Conservation (phyloP, 2,797 vertebrate genomes). For the Trachurus trachurus region DNA sequence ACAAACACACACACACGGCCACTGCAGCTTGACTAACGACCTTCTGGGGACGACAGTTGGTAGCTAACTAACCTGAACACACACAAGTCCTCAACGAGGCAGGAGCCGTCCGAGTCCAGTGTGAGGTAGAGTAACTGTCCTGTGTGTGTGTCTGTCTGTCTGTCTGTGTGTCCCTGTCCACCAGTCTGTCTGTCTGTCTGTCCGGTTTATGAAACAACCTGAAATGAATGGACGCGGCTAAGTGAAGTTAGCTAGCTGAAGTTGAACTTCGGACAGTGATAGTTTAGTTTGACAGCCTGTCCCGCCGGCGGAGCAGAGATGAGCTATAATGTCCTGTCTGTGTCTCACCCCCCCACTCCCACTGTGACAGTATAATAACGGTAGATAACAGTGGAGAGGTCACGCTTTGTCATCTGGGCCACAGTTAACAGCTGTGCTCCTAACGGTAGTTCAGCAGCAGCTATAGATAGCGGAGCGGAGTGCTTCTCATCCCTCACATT, state of each 20-base stretch:
- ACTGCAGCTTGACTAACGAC: neutral
- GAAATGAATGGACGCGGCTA: conserved; percentile 9
- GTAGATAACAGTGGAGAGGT: neutral
- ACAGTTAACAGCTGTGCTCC: neutral
- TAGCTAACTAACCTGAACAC: neutral
- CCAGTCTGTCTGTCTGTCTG: too few species aligned
- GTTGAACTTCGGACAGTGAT: conserved; percentile 10
- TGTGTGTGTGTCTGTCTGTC: neutral
- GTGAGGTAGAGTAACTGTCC: conserved; percentile 32
- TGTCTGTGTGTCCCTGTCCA: neutral
- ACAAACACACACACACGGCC: too few species aligned
- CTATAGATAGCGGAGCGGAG: neutral
- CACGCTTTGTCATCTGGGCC: neutral
- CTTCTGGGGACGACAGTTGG: neutral
- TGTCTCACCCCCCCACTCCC: too few species aligned
- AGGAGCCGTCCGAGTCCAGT: neutral
- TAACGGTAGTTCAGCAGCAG: too few species aligned
- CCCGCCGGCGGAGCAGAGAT: neutral
- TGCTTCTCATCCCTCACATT: neutral
- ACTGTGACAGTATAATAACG: neutral
- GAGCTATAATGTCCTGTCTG: neutral
- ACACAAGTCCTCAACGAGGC: neutral
- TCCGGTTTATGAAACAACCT: rapidly evolving
- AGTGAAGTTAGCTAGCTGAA: conserved; percentile 20
- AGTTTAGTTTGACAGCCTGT: neutral